Percentiles rank a stretch among this genome's conserved stretches.
These are phyloP conservation scores for Hydrozoanthus tunicans DNA, from an alignment of 64 coral and sea anemone species.

Conservation along the genomic window DNA sequence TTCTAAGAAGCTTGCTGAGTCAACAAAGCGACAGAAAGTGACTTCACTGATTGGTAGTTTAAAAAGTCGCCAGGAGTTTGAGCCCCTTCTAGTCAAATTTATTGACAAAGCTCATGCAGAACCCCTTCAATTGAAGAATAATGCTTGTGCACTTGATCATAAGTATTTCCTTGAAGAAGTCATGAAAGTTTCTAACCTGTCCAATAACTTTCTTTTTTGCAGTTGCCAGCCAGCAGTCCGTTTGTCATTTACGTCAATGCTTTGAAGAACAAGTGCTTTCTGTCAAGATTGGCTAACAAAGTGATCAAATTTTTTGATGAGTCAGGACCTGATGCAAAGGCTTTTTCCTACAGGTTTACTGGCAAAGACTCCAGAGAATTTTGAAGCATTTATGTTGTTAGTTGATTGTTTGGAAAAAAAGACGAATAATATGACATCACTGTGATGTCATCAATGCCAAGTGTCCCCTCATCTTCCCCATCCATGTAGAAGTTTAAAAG, in stretches of 20 bases:
- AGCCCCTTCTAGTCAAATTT: background rate
- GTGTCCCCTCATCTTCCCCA: no score
- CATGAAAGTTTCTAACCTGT: conserved; percentile 9
- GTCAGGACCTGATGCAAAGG: conserved; percentile 8
- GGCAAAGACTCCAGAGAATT: conserved; percentile 24
- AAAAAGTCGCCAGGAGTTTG: background rate
- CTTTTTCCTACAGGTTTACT: conserved; percentile 13
- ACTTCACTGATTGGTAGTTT: background rate
- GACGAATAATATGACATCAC: no score
- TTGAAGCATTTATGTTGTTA: conserved; percentile 12
- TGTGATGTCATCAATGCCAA: no score
- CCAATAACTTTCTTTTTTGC: background rate
- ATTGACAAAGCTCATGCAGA: conserved; percentile 7
- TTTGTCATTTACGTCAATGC: conserved; percentile 6
- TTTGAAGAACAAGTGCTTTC: conserved; percentile 1
- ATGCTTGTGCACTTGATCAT: background rate
- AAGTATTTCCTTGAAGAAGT: conserved; percentile 11
- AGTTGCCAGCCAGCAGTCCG: background rate
- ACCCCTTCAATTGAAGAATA: conserved; percentile 15
- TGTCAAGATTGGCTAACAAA: conserved; percentile 25
- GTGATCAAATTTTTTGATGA: conserved; percentile 12
- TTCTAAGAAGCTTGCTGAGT: conserved; percentile 6
- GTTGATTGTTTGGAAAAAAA: conserved; percentile 3
- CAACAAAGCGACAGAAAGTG: conserved; percentile 9
- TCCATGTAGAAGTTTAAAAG: no score